Percentiles rank a stretch among this genome's conserved stretches.
phyloP scores from a whole-genome alignment of 2,113 vertebrate genomes.

The Phrynosoma platyrhinos region DNA sequence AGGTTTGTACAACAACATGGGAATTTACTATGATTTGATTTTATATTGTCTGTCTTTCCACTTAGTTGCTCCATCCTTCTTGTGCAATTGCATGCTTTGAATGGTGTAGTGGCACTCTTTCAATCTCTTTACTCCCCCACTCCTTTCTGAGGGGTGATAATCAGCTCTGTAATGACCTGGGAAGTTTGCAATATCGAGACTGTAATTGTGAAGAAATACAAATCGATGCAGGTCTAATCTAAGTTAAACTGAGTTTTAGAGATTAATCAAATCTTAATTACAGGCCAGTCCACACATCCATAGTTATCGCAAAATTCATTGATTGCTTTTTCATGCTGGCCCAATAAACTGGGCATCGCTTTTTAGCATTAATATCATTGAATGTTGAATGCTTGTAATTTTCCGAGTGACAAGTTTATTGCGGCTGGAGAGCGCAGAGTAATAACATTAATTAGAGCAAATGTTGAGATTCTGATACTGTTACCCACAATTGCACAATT shows the following conservation, averaged over 20 bases:
- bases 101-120: background rate
- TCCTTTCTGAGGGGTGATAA: background rate
- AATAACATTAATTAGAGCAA: slow-evolving; percentile 69
- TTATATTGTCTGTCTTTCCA: background rate
- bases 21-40: background rate
- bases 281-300: slow-evolving; percentile 67
- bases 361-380: slow-evolving; percentile 71
- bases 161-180: slow-evolving; percentile 27
- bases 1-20: background rate
- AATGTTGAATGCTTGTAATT: slow-evolving; percentile 61
- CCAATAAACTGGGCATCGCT: slow-evolving; percentile 64
- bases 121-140: background rate
- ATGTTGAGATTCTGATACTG: slow-evolving; percentile 52
- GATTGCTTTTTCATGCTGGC: slow-evolving; percentile 47
- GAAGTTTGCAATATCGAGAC: slow-evolving; percentile 56
- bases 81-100: background rate
- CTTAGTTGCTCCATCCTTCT: background rate
- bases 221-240: slow-evolving; percentile 73
- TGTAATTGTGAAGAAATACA: slow-evolving; percentile 66
- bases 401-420: slow-evolving; percentile 63
- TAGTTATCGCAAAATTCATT: slow-evolving; percentile 68
- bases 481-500: slow-evolving; percentile 47
- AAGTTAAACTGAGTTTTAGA: slow-evolving; percentile 73
- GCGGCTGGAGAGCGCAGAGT: slow-evolving; percentile 39
- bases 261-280: slow-evolving; percentile 79